Evolutionary conservation across 2,113 vertebrate species (phyloP), one percentile per base, ranked within the genome.

Genomic region (Corydoras maculifer): DNA sequence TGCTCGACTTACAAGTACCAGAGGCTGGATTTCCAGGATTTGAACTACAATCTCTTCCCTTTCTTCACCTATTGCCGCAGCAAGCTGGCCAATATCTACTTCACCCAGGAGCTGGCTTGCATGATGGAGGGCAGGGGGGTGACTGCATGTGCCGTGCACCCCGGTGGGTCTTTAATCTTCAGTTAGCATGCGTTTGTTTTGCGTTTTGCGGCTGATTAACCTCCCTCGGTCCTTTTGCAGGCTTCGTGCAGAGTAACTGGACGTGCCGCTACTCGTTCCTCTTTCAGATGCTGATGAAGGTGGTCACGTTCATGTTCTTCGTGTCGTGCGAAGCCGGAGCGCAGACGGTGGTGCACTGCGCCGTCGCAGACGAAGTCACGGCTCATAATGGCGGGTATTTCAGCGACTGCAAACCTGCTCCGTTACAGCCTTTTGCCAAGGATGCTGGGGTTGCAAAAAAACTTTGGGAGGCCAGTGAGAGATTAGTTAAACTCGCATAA

Each of bases 41-140:
- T 93, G 49, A 91, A 91, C 83, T 91, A 91, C 83, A 91, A 91
- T 76, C 84, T 89, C 30, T 80, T 90, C 61, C 90, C 88, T 15
- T 88, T 92, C 70, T 90, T 91, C 83, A 88, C 90, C 58, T 91
- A 90, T 82, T 89, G 88, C 80, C 88, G 90, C 73, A 92, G 90
- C 79, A 92, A 92, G 75, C 82, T 92, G 82, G 90, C 90, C 29
- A 91, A 91, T 79, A 84, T 91, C 69, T 91, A 91, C 84, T 92
- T 92, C 82, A 91, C 87, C 57, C 87, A 88, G 76, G 90, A 92
- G 63, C 82, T 92, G 65, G 86, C 77, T 9, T 84, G 80, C 48
- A 80, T 88, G 60, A 82, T 77, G 2, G 85, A 89, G 13, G 87
- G 88, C 49, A 88, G 87, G 78, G 90, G 88, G 48, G 85, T 91